These are phyloP conservation scores for Anhinga anhinga DNA, from an alignment of 2,113 vertebrate species.

Conservation along the genomic window DNA sequence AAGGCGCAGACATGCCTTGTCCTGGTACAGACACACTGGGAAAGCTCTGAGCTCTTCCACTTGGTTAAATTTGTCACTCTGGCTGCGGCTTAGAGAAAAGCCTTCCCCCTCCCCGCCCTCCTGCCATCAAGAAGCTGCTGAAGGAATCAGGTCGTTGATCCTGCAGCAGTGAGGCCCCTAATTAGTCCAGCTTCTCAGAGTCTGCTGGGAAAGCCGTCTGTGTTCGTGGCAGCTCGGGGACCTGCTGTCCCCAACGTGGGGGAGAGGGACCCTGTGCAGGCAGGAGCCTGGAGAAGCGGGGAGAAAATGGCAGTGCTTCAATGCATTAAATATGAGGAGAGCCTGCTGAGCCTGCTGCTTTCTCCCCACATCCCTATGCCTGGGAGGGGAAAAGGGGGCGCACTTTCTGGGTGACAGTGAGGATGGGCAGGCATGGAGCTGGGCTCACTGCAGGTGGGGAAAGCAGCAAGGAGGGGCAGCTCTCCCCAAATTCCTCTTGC, in stretches of 20 bases:
- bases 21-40: background rate
- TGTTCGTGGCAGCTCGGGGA: background rate
- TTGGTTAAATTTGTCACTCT: conserved; percentile 11
- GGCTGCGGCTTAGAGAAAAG: conserved; percentile 27
- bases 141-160: conserved; percentile 64
- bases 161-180: background rate
- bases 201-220: background rate
- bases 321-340: conserved; percentile 34
- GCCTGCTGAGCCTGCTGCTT: background rate
- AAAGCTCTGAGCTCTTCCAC: background rate
- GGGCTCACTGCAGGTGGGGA: background rate
- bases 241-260: fast-evolving
- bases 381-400: background rate
- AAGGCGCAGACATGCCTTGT: background rate
- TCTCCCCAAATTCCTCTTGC: background rate
- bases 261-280: background rate
- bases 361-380: fast-evolving
- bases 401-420: background rate
- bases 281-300: background rate
- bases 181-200: conserved; percentile 26
- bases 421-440: background rate
- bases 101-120: background rate
- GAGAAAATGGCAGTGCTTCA: conserved; percentile 21
- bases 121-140: conserved; percentile 41
- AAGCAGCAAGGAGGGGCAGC: background rate